Evolutionary conservation across 1,140 invertebrate genomes (phyloP).

Genomic region (Pomacea maculata): DNA sequence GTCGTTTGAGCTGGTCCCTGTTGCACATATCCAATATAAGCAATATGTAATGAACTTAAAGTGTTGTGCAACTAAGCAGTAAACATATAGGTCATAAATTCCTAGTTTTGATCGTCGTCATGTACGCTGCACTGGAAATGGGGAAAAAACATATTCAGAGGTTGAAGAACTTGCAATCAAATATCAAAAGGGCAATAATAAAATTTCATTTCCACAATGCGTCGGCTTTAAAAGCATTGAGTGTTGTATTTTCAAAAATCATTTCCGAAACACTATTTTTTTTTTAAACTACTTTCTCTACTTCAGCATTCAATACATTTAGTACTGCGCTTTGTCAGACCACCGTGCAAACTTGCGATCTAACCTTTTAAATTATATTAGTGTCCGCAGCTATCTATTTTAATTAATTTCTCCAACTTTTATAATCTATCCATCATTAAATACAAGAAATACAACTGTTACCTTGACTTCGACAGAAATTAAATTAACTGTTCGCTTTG

Average conservation of each 20-base stretch:
- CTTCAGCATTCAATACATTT: not conserved
- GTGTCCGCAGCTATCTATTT: too few species aligned
- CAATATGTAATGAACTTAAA: not conserved
- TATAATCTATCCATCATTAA: too few species aligned
- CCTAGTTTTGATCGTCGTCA: too few species aligned
- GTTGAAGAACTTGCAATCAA: too few species aligned
- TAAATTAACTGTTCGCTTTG: too few species aligned
- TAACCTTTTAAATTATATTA: too few species aligned
- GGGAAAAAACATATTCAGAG: not conserved
- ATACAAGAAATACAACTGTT: too few species aligned
- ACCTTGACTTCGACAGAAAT: too few species aligned
- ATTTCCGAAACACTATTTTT: not conserved
- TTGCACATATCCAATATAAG: constrained; percentile 43
- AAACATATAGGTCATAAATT: not conserved
- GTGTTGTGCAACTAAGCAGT: not conserved
- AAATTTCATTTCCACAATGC: not conserved
- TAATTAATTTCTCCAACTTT: too few species aligned
- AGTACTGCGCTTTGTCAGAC: not conserved
- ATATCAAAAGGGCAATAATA: too few species aligned
- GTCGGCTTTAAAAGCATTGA: not conserved
- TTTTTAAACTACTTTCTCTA: not conserved
- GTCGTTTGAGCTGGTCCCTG: constrained; percentile 91
- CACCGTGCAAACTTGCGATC: not conserved
- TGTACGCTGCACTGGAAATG: too few species aligned
- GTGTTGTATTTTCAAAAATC: not conserved